phyloP scores from a whole-genome alignment of 1,140 invertebrate species.

The Drosophila ogumai region DNA sequence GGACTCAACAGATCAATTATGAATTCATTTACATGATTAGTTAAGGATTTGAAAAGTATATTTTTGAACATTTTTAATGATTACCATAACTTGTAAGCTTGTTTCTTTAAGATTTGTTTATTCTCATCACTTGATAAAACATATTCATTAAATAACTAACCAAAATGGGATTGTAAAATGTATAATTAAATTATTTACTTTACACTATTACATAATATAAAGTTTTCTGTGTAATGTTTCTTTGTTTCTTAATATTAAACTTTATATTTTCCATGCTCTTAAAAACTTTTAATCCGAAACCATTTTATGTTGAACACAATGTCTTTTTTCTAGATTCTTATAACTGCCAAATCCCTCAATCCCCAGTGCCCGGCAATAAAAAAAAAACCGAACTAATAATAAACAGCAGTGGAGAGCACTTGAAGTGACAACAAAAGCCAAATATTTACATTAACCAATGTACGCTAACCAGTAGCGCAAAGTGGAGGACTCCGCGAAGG shows the following conservation, averaged over 20 bases:
- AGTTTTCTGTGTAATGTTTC: too few species aligned
- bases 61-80: too few species aligned
- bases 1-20: too few species aligned
- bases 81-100: too few species aligned
- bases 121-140: too few species aligned
- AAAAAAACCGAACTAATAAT: constrained; percentile 54
- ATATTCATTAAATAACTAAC: too few species aligned
- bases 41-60: too few species aligned
- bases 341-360: constrained; percentile 6
- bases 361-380: constrained; percentile 14
- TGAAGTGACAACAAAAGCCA: constrained; percentile 77
- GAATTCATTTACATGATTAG: too few species aligned
- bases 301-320: neutral
- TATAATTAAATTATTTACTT: too few species aligned
- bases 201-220: too few species aligned
- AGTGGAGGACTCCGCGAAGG: constrained; percentile 50
- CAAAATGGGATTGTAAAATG: too few species aligned
- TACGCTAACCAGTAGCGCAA: constrained; percentile 17
- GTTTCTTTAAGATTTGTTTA: too few species aligned
- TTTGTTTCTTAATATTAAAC: neutral
- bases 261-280: neutral
- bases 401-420: constrained; percentile 59
- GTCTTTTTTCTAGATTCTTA: neutral
- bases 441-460: constrained; percentile 77
- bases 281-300: neutral